Conservation (phyloP, 2,888 invertebrate genomes). For the Tetranychus truncatus region DNA sequence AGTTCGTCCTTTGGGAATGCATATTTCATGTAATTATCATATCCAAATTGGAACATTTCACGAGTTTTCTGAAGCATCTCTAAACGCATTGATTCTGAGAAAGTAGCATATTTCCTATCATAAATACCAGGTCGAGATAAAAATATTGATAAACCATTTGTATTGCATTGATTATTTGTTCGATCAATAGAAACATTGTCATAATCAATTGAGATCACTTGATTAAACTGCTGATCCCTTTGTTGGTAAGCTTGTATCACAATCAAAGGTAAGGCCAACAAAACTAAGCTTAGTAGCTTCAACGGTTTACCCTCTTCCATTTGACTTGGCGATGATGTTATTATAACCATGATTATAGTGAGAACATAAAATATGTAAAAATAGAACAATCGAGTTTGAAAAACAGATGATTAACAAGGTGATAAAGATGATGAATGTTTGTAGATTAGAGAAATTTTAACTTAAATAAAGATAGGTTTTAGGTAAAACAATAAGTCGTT, state of each 20-base stretch:
- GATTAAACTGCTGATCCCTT: neutral
- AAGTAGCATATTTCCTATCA: conserved; percentile 32
- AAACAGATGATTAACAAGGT: neutral
- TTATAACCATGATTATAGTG: neutral
- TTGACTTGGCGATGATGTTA: neutral
- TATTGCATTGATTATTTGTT: neutral
- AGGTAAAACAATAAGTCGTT: too few relatives aligned
- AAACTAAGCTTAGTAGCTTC: neutral
- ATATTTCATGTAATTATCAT: conserved; percentile 44
- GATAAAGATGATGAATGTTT: too few relatives aligned
- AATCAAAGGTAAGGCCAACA: neutral
- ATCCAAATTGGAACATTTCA: conserved; percentile 42
- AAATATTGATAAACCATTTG: conserved; percentile 24
- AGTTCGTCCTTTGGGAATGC: conserved; percentile 46
- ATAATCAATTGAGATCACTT: neutral
- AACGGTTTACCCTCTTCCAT: neutral
- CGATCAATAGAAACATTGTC: neutral
- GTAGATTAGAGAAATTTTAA: too few relatives aligned
- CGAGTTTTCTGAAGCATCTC: conserved; percentile 35
- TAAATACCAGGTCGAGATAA: conserved; percentile 26
- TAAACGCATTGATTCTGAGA: conserved; percentile 32
- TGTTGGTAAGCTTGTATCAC: neutral
- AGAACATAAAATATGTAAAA: neutral
- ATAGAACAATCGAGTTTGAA: neutral
- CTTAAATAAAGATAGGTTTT: too few relatives aligned